These are phyloP conservation scores for Mechanitis messenoides DNA, from an alignment of 2,888 invertebrate genomes.

Conservation along the genomic window DNA sequence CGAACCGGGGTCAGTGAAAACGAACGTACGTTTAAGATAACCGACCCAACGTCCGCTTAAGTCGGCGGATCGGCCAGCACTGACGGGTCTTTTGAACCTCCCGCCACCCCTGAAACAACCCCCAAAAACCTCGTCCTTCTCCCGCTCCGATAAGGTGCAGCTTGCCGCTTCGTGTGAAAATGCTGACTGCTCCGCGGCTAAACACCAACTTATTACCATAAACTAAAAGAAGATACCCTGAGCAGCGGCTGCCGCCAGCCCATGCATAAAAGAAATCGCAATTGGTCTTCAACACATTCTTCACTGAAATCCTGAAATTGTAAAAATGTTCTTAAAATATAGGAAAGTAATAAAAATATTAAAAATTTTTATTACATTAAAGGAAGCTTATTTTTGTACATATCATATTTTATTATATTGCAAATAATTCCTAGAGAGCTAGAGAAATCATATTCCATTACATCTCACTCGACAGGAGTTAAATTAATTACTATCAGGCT, in stretches of 20 bases:
- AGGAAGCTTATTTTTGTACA: too few relatives aligned
- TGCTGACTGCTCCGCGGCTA: slow-evolving; percentile 57
- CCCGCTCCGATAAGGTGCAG: slow-evolving; percentile 56
- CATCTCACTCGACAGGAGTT: too few relatives aligned
- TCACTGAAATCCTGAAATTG: not conserved
- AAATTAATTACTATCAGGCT: too few relatives aligned
- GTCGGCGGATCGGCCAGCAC: slow-evolving; percentile 63
- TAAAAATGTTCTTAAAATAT: too few relatives aligned
- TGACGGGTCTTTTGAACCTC: slow-evolving; percentile 51
- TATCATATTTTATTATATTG: too few relatives aligned
- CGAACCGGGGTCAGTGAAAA: slow-evolving; percentile 29
- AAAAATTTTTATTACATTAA: too few relatives aligned
- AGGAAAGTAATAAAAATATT: too few relatives aligned
- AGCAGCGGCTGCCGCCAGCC: slow-evolving; percentile 32
- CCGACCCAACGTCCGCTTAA: slow-evolving; percentile 54
- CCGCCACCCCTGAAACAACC: slow-evolving; percentile 51
- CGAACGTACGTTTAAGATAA: slow-evolving; percentile 35
- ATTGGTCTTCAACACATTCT: slow-evolving; percentile 17
- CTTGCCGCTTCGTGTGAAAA: slow-evolving; percentile 47
- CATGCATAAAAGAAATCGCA: slow-evolving; percentile 27
- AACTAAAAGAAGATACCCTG: slow-evolving; percentile 64
- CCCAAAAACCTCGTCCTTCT: slow-evolving; percentile 49
- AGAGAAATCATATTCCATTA: too few relatives aligned
- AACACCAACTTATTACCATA: slow-evolving; percentile 66
- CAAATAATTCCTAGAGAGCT: too few relatives aligned